Evolutionary conservation across 2,888 invertebrate species (phyloP).

Genomic region (Andricus curvator): DNA sequence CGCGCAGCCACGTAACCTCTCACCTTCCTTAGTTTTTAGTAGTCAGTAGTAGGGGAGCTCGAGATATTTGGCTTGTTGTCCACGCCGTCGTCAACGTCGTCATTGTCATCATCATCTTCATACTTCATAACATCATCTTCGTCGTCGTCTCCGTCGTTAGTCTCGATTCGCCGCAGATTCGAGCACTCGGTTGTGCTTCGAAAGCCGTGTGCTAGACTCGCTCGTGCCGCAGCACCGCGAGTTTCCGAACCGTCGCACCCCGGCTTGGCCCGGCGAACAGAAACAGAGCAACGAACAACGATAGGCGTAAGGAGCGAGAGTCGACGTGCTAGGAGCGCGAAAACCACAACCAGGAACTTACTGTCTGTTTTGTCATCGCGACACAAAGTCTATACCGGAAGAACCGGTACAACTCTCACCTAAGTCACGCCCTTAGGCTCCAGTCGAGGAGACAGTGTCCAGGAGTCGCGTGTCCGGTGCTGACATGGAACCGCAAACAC

Average conservation of each 20-base stretch:
- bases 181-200: conserved; percentile 28
- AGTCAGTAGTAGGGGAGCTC: conserved; percentile 73
- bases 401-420: not conserved
- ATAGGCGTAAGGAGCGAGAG: conserved; percentile 46
- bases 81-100: not conserved
- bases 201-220: conserved; percentile 40
- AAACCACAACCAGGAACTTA: not conserved
- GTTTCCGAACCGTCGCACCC: conserved; percentile 48
- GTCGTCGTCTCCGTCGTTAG: conserved; percentile 40
- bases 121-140: conserved; percentile 31
- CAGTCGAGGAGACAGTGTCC: conserved; percentile 18
- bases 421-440: not conserved
- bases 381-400: not conserved
- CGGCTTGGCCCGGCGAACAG: conserved; percentile 44
- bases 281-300: conserved; percentile 43
- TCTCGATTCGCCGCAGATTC: conserved; percentile 2
- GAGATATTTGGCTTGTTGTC: conserved; percentile 39
- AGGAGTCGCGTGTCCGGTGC: conserved; percentile 29
- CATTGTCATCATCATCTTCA: not conserved
- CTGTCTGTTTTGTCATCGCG: not conserved
- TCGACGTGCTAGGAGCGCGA: conserved; percentile 33
- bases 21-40: conserved; percentile 77
- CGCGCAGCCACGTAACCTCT: conserved; percentile 76
- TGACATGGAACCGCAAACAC: conserved; percentile 87
- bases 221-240: conserved; percentile 53